Evolutionary conservation across 64 coral and sea anemone species (phyloP), one percentile per base, ranked within the genome.

Genomic region (Actinia tenebrosa): DNA sequence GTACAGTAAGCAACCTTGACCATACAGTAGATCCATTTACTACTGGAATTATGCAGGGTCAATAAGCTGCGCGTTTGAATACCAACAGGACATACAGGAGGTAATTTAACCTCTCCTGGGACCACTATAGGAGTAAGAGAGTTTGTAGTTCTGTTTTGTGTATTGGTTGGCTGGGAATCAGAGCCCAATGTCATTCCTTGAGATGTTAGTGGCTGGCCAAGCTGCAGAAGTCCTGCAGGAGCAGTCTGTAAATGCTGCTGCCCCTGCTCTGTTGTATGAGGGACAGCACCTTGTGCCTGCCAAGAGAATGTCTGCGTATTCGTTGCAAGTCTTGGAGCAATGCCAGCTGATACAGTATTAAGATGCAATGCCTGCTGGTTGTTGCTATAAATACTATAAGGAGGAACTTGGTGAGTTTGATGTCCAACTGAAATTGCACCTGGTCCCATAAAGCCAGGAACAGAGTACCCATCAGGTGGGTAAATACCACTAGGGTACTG

Each of bases 21-120:
- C 62, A 85, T 86, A 45, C 90, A 92, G 78, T 92, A 86, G 45
- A 92, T 92, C 90, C 90, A 92, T 69, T 60, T 79, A 72, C 90
- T 92, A 47, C 90, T 92, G n/a, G 84, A 83, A 44, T 92, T 92
- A 83, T 92, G 90, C 20, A 92, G 60, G 26, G 90, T 79, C 22
- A 92, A 64, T 16, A 83, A 61, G 26, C 84, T 87, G 16, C 86
- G 84, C 43, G 90, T 92, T 27, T 80, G 62, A 18, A 92, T 78
- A 0, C 78, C 85, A 18, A 92, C 90, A 83, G 81, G 84, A 37
- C 90, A 92, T 55, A 87, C 86, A 46, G 77, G 85, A 69, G 90
- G 90, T 20, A 92, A 16, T 61, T 92, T 87, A 7, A 92, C 86
- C 90, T 92, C 90, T 13, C 90, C 90, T 7, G 90, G 90, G 50